A percentile compares a stretch with the other conserved stretches of the same genome.
Evolutionary conservation across 92 coral and sea anemone genomes (phyloP).

Genomic region (Micromussa lordhowensis): DNA sequence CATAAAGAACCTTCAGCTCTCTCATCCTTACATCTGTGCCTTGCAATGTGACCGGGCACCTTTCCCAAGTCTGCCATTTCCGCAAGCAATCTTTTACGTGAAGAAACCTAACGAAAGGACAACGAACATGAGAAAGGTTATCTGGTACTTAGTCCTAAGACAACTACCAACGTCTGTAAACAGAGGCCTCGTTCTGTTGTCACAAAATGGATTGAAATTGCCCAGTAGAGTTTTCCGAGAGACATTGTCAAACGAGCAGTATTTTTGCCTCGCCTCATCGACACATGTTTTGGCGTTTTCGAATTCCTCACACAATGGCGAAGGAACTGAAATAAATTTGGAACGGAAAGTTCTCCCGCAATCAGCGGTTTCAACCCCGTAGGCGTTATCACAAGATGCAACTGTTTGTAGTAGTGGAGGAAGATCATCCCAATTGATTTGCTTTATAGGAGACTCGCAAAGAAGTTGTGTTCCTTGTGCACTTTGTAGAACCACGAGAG

Average conservation of each 20-base stretch:
- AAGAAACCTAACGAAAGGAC: background rate
- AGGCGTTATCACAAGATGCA: slow-evolving; percentile 15
- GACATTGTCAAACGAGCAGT: slow-evolving; percentile 13
- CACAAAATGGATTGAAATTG: slow-evolving; percentile 33
- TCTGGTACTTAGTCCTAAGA: background rate
- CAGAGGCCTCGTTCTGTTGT: slow-evolving; percentile 32
- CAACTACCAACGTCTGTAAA: background rate
- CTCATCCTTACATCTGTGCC: too few species aligned
- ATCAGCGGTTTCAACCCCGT: background rate
- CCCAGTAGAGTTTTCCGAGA: slow-evolving; percentile 3
- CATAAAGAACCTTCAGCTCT: too few species aligned
- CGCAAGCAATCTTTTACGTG: background rate
- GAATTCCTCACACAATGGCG: slow-evolving; percentile 34
- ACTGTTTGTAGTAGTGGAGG: slow-evolving; percentile 21
- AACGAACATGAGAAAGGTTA: background rate
- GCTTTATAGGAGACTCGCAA: slow-evolving; percentile 9
- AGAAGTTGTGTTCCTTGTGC: slow-evolving; percentile 34
- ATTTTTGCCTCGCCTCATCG: slow-evolving; percentile 22
- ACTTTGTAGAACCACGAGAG: slow-evolving; percentile 19
- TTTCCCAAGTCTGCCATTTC: background rate
- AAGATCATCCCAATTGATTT: slow-evolving; percentile 32
- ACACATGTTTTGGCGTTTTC: slow-evolving; percentile 34
- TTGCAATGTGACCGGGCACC: too few species aligned
- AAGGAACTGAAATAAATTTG: slow-evolving; percentile 37
- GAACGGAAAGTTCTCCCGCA: slow-evolving; percentile 27